Evolutionary conservation across 2,888 invertebrate species (phyloP).

Genomic region (Linnaemya vulpina): DNA sequence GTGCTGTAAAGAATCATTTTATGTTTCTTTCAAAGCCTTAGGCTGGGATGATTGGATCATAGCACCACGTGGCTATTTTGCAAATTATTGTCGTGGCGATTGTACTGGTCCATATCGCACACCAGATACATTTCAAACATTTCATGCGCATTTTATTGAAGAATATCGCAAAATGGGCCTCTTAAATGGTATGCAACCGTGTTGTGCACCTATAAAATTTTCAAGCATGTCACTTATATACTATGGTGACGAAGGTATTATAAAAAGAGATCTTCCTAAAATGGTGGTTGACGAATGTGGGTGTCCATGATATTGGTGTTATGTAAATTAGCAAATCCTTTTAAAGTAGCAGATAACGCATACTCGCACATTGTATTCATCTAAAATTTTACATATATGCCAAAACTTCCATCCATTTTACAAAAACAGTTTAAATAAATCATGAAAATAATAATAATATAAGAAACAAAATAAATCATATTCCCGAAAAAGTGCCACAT

Average conservation of each 20-base stretch:
- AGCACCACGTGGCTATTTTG: conserved; percentile 94
- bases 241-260: conserved; percentile 93
- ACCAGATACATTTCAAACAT: conserved; percentile 92
- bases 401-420: background rate
- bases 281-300: conserved; percentile 98
- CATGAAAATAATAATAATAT: too few relatives aligned
- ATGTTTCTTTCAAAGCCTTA: conserved; percentile 94
- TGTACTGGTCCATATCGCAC: conserved; percentile 90
- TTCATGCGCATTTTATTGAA: conserved; percentile 95
- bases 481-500: conserved; percentile 9
- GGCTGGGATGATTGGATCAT: conserved; percentile 98
- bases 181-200: conserved; percentile 92
- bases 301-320: conserved; percentile 87
- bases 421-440: too few relatives aligned
- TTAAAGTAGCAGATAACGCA: background rate
- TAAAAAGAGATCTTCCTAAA: conserved; percentile 96
- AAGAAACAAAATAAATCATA: background rate
- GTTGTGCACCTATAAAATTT: conserved; percentile 96
- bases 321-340: background rate
- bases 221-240: conserved; percentile 96
- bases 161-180: conserved; percentile 91
- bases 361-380: background rate
- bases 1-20: conserved; percentile 95
- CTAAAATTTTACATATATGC: background rate
- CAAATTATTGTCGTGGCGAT: conserved; percentile 96